These are phyloP conservation scores for Natrix natrix DNA, from an alignment of 2,797 vertebrate species.

Conservation along the genomic window DNA sequence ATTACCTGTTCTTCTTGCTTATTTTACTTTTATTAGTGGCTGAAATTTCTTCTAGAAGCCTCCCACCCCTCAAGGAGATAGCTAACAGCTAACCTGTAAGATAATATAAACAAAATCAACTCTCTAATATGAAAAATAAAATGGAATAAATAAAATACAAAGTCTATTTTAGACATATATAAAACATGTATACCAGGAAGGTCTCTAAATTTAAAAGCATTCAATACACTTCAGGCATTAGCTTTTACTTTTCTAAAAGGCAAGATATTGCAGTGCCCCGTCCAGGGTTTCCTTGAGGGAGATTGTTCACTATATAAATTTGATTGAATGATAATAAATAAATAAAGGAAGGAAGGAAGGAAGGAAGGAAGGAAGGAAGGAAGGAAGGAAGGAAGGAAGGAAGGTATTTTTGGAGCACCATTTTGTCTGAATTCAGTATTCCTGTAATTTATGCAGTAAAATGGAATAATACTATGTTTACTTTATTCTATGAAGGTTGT, in stretches of 20 bases:
- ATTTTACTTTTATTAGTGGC: not conserved
- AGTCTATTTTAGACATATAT: not conserved
- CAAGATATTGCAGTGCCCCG: not conserved
- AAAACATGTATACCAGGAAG: constrained; percentile 19
- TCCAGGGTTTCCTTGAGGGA: not conserved
- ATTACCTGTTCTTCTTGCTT: not conserved
- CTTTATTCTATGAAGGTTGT: constrained; percentile 21
- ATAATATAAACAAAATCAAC: constrained; percentile 33
- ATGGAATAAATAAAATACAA: constrained; percentile 7
- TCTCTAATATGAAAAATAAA: constrained; percentile 15
- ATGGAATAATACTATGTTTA: constrained; percentile 19
- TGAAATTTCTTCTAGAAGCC: constrained; percentile 20
- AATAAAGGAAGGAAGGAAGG: no score
- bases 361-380: no score
- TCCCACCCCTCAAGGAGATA: not conserved
- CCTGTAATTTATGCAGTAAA: constrained; percentile 16
- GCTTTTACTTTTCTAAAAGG: not conserved
- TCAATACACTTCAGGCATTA: not conserved
- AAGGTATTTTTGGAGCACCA: not conserved
- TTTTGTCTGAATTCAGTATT: constrained; percentile 18
- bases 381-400: no score
- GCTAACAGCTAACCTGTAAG: not conserved
- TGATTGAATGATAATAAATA: no score
- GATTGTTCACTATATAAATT: not conserved
- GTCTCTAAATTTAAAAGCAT: not conserved